Percentiles rank a stretch among this genome's conserved stretches.
Conservation (phyloP, 37 sponge, comb jelly and placozoan genomes). For the Geodia barretti region DNA sequence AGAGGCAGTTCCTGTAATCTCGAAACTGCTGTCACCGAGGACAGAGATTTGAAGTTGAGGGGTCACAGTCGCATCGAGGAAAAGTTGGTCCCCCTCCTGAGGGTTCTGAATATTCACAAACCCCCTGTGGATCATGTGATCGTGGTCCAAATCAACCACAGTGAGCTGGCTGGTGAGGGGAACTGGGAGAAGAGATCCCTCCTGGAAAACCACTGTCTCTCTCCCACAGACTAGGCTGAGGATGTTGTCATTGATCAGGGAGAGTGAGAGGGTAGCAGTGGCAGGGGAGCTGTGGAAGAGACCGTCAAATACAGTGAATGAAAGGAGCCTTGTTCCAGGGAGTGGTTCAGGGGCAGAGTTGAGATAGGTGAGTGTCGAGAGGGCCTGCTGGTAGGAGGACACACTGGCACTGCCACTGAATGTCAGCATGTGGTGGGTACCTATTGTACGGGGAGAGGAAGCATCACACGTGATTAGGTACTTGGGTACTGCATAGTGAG, state of each 20-base stretch:
- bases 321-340: conserved; percentile 6
- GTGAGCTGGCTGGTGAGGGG: conserved; percentile 5
- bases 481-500: no score
- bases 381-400: conserved; percentile 22
- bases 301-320: conserved; percentile 58
- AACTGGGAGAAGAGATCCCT: conserved; percentile 32
- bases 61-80: conserved; percentile 1
- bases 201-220: conserved; percentile 16
- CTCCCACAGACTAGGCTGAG: conserved; percentile 37
- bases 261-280: conserved; percentile 20
- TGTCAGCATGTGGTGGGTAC: conserved; percentile 1
- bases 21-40: neutral
- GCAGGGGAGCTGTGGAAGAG: conserved; percentile 27
- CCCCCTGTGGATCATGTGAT: conserved; percentile 42
- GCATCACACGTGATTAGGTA: no score
- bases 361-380: conserved; percentile 38
- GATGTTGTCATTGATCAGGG: conserved; percentile 30
- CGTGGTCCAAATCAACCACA: conserved; percentile 36
- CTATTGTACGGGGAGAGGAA: no score
- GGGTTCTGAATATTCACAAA: conserved; percentile 4
- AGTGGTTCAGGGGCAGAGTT: conserved; percentile 54
- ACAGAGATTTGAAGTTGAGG: neutral
- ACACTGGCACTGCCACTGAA: conserved; percentile 33
- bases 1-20: conserved; percentile 30
- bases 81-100: conserved; percentile 27